phyloP scores from a whole-genome alignment of 2,888 invertebrate species.

The Enoplolaimus lenunculus region DNA sequence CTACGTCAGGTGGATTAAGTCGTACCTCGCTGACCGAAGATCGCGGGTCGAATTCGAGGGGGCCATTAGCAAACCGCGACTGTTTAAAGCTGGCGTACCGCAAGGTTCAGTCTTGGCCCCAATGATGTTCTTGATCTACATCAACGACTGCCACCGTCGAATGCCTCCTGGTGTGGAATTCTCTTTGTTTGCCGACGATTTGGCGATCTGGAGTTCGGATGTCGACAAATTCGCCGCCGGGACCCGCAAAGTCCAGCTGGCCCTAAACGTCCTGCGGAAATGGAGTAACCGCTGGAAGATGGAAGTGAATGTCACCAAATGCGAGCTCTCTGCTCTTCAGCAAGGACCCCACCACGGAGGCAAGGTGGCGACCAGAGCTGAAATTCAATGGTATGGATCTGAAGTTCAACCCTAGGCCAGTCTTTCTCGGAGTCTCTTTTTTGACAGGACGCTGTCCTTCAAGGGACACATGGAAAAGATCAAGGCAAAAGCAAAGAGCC shows the following conservation, averaged over 20 bases:
- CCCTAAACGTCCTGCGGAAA: background rate
- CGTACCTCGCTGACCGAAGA: background rate
- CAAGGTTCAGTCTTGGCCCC: background rate
- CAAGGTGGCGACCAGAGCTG: background rate
- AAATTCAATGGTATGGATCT: background rate
- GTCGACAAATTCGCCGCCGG: background rate
- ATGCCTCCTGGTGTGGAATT: background rate
- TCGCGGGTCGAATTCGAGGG: background rate
- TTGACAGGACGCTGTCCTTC: background rate
- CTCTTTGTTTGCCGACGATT: background rate
- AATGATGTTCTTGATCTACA: background rate
- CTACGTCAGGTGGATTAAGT: background rate
- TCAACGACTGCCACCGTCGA: background rate
- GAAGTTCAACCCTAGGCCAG: background rate
- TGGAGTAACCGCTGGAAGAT: background rate
- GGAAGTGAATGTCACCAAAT: too few relatives aligned
- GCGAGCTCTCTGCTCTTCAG: background rate
- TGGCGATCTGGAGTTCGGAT: background rate
- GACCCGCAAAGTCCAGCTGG: background rate
- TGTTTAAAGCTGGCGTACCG: slow-evolving; percentile 3
- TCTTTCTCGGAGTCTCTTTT: background rate
- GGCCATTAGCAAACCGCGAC: background rate
- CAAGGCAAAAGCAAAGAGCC: background rate
- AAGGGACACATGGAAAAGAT: background rate
- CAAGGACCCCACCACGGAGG: background rate